These are phyloP conservation scores for Lepidocyrtoides sp. DNA, from an alignment of 2,888 invertebrate genomes.

Conservation along the genomic window DNA sequence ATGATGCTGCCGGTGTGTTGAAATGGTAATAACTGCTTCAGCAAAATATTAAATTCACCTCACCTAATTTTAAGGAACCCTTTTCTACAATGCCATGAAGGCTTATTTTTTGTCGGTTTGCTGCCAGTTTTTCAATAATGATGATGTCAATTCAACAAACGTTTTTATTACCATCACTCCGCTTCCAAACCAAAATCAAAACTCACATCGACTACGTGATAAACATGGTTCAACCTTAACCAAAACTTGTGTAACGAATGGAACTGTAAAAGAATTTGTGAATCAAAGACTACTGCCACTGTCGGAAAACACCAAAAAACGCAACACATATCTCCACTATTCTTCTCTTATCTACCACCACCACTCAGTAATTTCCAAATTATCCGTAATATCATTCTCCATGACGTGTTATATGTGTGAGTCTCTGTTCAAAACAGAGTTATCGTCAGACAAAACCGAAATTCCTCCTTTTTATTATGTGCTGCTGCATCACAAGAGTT, in stretches of 20 bases:
- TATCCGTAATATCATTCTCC: conserved; percentile 15
- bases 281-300: neutral
- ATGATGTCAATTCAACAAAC: neutral
- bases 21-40: too few species aligned
- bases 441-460: conserved; percentile 47
- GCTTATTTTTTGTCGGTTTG: too few species aligned
- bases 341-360: neutral
- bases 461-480: conserved; percentile 26
- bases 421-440: neutral
- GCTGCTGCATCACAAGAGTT: neutral
- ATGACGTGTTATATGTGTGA: neutral
- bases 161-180: neutral
- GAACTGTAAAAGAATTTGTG: neutral
- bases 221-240: neutral
- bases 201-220: neutral
- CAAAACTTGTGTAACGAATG: conserved; percentile 30
- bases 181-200: neutral
- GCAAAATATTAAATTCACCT: too few species aligned
- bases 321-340: neutral
- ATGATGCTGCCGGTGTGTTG: too few species aligned
- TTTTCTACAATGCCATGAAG: neutral
- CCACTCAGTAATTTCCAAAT: neutral
- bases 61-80: too few species aligned
- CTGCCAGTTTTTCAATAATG: neutral
- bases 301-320: neutral